phyloP scores from a whole-genome alignment of 2,888 invertebrate species.

The Nudaria mundana region DNA sequence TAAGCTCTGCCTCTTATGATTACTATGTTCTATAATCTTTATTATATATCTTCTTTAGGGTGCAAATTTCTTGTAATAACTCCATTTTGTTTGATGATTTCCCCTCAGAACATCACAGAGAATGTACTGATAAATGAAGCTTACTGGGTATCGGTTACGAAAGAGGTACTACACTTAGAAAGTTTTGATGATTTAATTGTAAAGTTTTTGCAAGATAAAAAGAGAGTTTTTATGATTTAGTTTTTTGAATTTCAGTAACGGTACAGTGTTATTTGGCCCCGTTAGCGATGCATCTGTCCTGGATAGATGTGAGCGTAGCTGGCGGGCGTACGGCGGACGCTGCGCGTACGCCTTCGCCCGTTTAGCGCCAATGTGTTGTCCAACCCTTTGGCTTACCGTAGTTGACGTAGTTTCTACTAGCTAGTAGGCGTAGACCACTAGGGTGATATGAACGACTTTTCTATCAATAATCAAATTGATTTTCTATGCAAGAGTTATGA shows the following conservation, averaged over 20 bases:
- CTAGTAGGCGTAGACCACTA: conserved; percentile 79
- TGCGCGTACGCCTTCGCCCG: conserved; percentile 23
- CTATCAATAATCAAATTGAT: conserved; percentile 76
- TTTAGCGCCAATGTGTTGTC: conserved; percentile 62
- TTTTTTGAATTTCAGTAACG: conserved; percentile 81
- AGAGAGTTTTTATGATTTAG: conserved; percentile 80
- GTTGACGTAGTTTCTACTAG: conserved; percentile 77
- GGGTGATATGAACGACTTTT: conserved; percentile 79
- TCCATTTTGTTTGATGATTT: conserved; percentile 82
- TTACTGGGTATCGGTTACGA: conserved; percentile 94
- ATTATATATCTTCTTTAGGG: conserved; percentile 44
- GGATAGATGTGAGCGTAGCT: conserved; percentile 70
- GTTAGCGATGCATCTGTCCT: conserved; percentile 82
- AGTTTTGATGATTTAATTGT: conserved; percentile 81
- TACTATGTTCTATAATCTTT: conserved; percentile 37
- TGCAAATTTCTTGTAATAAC: conserved; percentile 70
- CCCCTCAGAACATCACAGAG: conserved; percentile 97
- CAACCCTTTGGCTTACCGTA: conserved; percentile 79
- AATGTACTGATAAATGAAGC: conserved; percentile 97
- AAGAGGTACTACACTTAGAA: conserved; percentile 91
- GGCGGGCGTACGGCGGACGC: conserved; percentile 48
- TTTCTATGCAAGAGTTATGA: conserved; percentile 79
- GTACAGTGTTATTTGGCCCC: conserved; percentile 81
- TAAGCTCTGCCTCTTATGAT: conserved; percentile 61
- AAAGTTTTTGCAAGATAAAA: conserved; percentile 79